phyloP scores from a whole-genome alignment of 2,113 vertebrate genomes.

The Stigmatopora argus region DNA sequence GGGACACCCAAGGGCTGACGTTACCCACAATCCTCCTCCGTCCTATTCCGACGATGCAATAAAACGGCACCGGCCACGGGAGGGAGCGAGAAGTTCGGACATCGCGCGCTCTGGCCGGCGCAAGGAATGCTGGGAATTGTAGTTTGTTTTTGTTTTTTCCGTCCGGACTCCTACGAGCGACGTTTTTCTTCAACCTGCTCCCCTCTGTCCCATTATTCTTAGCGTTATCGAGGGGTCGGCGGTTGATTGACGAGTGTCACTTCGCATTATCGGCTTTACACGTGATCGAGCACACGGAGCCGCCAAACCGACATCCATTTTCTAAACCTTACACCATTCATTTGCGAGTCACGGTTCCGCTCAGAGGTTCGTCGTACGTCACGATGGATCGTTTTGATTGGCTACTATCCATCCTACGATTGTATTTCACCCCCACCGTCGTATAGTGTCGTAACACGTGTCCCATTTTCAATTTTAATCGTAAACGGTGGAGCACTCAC shows the following conservation, averaged over 20 bases:
- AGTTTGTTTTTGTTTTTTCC: not conserved
- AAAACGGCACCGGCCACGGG: conserved; percentile 44
- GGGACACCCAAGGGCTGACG: conserved; percentile 98
- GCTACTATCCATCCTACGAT: too few relatives aligned
- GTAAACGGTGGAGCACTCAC: too few relatives aligned
- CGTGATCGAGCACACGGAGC: not conserved
- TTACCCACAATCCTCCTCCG: conserved; percentile 71
- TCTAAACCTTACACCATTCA: not conserved
- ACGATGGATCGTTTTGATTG: too few relatives aligned
- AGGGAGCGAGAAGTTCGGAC: not conserved
- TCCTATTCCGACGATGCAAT: conserved; percentile 86
- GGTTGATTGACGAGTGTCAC: not conserved
- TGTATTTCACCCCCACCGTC: too few relatives aligned
- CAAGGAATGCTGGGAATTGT: conserved; percentile 3
- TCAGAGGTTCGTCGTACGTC: too few relatives aligned
- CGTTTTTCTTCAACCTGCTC: not conserved
- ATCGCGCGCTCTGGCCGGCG: not conserved
- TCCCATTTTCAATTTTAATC: too few relatives aligned
- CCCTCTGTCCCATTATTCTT: not conserved
- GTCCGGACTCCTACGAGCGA: too few relatives aligned
- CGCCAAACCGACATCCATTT: not conserved
- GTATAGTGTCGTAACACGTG: too few relatives aligned
- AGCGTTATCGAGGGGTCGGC: not conserved
- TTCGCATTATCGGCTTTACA: not conserved
- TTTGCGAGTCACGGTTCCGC: too few relatives aligned